Conservation (phyloP, 2,888 invertebrate species). For the Eilema depressum region DNA sequence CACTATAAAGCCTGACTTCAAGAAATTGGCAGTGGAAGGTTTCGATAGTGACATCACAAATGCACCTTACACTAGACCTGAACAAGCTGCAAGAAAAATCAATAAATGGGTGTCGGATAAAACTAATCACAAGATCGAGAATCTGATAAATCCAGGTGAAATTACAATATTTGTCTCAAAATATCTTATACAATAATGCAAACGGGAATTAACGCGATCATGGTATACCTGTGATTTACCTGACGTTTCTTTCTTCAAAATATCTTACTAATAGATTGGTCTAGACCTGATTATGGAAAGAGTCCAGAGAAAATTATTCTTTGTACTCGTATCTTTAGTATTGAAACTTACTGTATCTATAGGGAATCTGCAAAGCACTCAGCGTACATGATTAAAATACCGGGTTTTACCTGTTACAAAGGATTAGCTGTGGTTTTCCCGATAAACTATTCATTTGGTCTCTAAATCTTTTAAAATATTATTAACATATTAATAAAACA, state of each 20-base stretch:
- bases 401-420: background rate
- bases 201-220: too few species aligned
- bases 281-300: background rate
- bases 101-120: slow-evolving; percentile 91
- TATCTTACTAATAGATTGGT: too few species aligned
- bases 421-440: background rate
- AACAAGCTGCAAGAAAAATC: slow-evolving; percentile 84
- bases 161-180: background rate
- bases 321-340: too few species aligned
- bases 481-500: background rate
- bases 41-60: slow-evolving; percentile 87
- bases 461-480: background rate
- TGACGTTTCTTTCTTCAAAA: too few species aligned
- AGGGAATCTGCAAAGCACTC: background rate
- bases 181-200: too few species aligned
- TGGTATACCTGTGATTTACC: too few species aligned
- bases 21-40: slow-evolving; percentile 66
- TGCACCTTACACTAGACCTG: slow-evolving; percentile 83
- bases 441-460: background rate
- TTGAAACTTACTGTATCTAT: background rate
- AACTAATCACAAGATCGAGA: slow-evolving; percentile 89
- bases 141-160: slow-evolving; percentile 87
- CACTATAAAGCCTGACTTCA: slow-evolving; percentile 65
- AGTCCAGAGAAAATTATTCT: too few species aligned
- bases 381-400: slow-evolving; percentile 1